phyloP scores from a whole-genome alignment of 2,888 invertebrate species.

The Pollenia angustigena region DNA sequence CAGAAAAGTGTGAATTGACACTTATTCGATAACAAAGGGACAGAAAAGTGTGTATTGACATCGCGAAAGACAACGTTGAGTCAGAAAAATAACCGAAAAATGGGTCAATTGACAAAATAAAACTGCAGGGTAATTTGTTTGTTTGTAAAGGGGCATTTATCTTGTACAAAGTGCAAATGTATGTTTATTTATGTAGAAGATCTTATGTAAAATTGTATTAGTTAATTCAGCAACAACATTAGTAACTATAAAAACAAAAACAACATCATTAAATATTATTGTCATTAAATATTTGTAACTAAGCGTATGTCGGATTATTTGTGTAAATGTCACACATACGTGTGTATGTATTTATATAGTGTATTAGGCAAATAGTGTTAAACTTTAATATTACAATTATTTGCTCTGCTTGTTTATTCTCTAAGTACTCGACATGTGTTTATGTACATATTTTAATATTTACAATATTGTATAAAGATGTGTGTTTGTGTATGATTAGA shows the following conservation, averaged over 20 bases:
- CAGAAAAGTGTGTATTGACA: too few species aligned
- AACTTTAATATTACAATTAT: constrained; percentile 55
- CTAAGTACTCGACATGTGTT: not conserved
- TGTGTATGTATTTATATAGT: not conserved
- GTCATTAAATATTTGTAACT: constrained; percentile 22
- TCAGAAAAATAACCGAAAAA: too few species aligned
- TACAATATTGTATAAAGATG: not conserved
- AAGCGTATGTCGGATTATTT: constrained; percentile 13
- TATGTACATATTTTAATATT: not conserved
- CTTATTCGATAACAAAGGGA: too few species aligned
- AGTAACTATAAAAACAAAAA: constrained; percentile 10
- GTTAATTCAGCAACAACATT: constrained; percentile 24
- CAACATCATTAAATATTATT: constrained; percentile 53
- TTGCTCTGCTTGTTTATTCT: constrained; percentile 46
- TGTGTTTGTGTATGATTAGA: not conserved
- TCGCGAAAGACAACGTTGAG: too few species aligned
- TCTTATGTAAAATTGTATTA: constrained; percentile 40
- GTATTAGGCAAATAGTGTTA: constrained; percentile 44
- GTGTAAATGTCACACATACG: not conserved
- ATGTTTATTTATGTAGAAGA: constrained; percentile 33
- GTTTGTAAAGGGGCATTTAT: constrained; percentile 40
- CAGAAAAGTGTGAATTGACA: too few species aligned
- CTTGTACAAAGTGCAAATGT: constrained; percentile 42
- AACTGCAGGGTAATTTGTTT: too few species aligned
- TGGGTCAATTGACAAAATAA: too few species aligned